phyloP scores from a whole-genome alignment of 2,797 vertebrate species.

The Neosalanx taihuensis region DNA sequence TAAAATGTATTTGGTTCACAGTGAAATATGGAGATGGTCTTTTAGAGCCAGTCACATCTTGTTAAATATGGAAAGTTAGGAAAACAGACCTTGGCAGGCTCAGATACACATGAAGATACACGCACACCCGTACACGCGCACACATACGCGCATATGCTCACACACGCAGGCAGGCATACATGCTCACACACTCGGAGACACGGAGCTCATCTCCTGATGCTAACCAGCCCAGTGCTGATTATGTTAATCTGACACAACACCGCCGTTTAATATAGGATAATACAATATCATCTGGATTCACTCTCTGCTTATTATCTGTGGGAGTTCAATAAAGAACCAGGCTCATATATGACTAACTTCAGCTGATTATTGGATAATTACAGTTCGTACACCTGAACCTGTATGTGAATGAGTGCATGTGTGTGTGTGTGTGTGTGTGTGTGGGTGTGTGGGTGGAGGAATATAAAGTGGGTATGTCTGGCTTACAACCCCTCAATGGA shows the following conservation, averaged over 20 bases:
- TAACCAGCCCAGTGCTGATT: conserved; percentile 26
- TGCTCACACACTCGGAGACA: conserved; percentile 2
- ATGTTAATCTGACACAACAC: conserved; percentile 30
- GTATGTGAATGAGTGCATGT: too few relatives aligned
- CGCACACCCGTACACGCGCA: background rate
- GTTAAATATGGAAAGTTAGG: conserved; percentile 52
- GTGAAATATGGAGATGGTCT: conserved; percentile 54
- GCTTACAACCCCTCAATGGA: too few relatives aligned
- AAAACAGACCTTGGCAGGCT: conserved; percentile 45
- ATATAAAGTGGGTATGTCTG: too few relatives aligned
- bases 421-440: too few relatives aligned
- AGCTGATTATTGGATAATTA: background rate
- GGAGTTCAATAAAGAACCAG: conserved; percentile 1
- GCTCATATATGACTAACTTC: background rate
- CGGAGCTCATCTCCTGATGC: conserved; percentile 24
- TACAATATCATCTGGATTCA: too few relatives aligned
- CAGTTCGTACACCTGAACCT: background rate
- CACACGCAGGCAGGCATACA: conserved; percentile 10
- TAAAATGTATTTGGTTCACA: conserved; percentile 62
- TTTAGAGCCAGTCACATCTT: conserved; percentile 49
- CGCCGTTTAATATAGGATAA: conserved; percentile 11
- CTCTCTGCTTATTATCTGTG: background rate
- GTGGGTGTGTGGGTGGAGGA: too few relatives aligned
- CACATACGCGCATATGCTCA: background rate
- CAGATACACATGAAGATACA: background rate